phyloP scores from a whole-genome alignment of 1,140 invertebrate genomes.

The Bathynomus jamesi region DNA sequence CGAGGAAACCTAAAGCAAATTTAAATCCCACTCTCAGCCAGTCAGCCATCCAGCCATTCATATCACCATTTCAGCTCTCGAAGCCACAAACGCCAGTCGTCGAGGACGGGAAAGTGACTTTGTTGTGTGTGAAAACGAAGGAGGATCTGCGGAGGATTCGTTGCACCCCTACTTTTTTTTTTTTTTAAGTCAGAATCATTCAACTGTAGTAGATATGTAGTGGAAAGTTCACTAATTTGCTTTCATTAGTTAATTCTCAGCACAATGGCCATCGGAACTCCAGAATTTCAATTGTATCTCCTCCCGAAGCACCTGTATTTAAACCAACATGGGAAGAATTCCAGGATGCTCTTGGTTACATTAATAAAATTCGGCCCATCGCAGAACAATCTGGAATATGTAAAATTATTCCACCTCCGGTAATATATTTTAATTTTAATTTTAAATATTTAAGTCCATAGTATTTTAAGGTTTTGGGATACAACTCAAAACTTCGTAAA shows the following conservation, averaged over 20 bases:
- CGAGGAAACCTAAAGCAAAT: too few relatives aligned
- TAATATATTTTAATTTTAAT: conserved; percentile 47
- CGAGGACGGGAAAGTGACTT: not conserved
- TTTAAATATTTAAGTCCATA: not conserved
- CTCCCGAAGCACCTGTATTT: conserved; percentile 83
- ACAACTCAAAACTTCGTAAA: not conserved
- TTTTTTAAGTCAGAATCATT: not conserved
- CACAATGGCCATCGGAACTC: conserved; percentile 16
- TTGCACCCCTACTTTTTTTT: not conserved
- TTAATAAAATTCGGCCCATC: conserved; percentile 79
- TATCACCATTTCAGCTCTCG: not conserved
- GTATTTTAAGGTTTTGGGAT: not conserved
- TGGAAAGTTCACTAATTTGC: not conserved
- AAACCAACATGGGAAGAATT: conserved; percentile 83
- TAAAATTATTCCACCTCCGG: conserved; percentile 86
- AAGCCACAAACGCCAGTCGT: not conserved
- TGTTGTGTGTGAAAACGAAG: not conserved
- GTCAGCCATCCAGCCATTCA: not conserved
- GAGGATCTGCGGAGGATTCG: not conserved
- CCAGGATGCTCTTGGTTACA: conserved; percentile 83
- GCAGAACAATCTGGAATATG: conserved; percentile 88
- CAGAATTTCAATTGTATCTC: conserved; percentile 66
- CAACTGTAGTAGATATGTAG: not conserved
- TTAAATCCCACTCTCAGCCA: too few relatives aligned
- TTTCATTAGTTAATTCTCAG: not conserved